phyloP scores from a whole-genome alignment of 2,113 vertebrate genomes.

The Gymnobelideus leadbeateri region DNA sequence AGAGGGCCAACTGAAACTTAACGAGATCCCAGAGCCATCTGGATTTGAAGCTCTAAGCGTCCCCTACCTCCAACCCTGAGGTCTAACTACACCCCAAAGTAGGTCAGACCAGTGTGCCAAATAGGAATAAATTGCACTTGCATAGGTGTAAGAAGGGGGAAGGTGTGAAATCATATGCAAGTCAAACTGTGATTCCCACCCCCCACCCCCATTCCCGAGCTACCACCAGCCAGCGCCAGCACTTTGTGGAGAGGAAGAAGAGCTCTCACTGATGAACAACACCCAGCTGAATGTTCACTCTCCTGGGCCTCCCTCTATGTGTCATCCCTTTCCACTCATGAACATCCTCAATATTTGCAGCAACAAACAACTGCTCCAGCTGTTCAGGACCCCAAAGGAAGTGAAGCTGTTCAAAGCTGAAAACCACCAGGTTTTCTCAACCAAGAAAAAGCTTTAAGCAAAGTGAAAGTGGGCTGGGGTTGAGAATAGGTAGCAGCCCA shows the following conservation, averaged over 20 bases:
- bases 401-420: background rate
- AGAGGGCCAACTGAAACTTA: background rate
- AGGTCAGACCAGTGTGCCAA: slow-evolving; percentile 39
- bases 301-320: background rate
- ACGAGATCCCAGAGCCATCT: background rate
- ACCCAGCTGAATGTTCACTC: slow-evolving; percentile 12
- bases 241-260: background rate
- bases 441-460: background rate
- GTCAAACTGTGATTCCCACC: slow-evolving; percentile 39
- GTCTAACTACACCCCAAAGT: slow-evolving; percentile 41
- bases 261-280: background rate
- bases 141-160: slow-evolving; percentile 46
- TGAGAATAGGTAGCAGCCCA: background rate
- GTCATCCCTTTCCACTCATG: background rate
- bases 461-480: background rate
- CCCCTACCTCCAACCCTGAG: background rate
- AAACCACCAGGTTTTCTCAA: background rate
- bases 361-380: background rate
- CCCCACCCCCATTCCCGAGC: slow-evolving; percentile 8
- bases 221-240: background rate
- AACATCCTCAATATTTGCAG: background rate
- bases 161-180: slow-evolving; percentile 63
- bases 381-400: background rate
- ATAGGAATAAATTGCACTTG: slow-evolving; percentile 52
- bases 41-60: background rate